Percentiles rank a stretch among this genome's conserved stretches.
Evolutionary conservation across 2,888 invertebrate genomes (phyloP).

Genomic region (Chrysopilus asiliformis): DNA sequence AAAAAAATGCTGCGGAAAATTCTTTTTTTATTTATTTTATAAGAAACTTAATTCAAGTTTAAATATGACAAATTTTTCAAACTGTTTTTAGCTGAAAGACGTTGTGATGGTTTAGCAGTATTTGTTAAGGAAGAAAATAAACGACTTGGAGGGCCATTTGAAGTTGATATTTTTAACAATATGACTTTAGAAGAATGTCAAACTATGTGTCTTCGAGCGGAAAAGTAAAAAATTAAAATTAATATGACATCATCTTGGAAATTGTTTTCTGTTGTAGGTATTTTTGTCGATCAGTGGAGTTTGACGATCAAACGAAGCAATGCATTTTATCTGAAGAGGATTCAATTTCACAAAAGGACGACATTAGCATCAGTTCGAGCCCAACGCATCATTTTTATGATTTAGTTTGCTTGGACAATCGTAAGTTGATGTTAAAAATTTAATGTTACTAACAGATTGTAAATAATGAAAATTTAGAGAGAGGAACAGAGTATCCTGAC

Average conservation of each 20-base stretch:
- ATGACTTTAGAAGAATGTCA: constrained; percentile 80
- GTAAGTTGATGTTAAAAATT: constrained; percentile 42
- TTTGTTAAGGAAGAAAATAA: constrained; percentile 85
- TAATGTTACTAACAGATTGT: background rate
- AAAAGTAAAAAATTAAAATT: constrained; percentile 45
- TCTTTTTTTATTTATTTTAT: no score
- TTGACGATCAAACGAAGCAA: constrained; percentile 72
- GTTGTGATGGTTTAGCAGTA: constrained; percentile 75
- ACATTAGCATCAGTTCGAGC: constrained; percentile 71
- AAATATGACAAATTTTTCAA: background rate
- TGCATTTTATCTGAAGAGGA: constrained; percentile 88
- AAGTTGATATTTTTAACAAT: constrained; percentile 75
- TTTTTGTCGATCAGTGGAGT: constrained; percentile 80
- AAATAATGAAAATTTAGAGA: constrained; percentile 44
- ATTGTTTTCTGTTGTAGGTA: constrained; percentile 38
- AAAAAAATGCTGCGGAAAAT: no score
- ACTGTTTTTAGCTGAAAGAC: constrained; percentile 52
- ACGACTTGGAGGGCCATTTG: constrained; percentile 74
- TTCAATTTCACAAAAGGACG: constrained; percentile 77
- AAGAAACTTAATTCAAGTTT: no score
- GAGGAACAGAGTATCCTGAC: constrained; percentile 79
- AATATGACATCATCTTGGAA: constrained; percentile 1
- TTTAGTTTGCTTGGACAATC: constrained; percentile 77
- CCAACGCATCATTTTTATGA: constrained; percentile 80
- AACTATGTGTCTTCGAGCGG: constrained; percentile 71